Evolutionary conservation across 2,888 invertebrate species (phyloP), one percentile per base, ranked within the genome.

Genomic region (Archips xylosteana): DNA sequence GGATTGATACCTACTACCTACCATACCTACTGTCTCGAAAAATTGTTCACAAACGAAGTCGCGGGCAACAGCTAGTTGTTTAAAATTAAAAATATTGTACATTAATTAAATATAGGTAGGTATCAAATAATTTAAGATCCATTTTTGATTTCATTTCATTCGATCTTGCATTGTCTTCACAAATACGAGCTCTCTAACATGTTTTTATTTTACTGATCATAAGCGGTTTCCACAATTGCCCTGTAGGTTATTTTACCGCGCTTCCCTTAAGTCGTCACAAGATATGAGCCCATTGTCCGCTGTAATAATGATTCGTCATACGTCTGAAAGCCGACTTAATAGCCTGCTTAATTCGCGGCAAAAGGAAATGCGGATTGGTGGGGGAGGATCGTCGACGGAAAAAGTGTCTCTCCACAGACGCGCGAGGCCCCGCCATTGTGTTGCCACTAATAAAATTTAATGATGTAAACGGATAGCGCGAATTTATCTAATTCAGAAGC

Each of bases 381-480:
- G 85, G 92, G 82, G 86, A 84, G 82, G 85, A 84, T 85, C 83
- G 85, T 81, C 81, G 83, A 83, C 87, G 88, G 91, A 90, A 92
- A 54, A 90, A 89, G 87, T 90, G 92, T 92, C 87, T 87, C 85
- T 81, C 82, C 71, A 78, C 81, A 85, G 85, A 87, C 84, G 83
- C 85, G 84, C 87, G 85, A 83, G 82, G 87, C 84, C 78, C 79
- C 79, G 78, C 88, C 81, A 90, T 94, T 94, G 92, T 92, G 85
- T 89, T 88, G 87, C 87, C 87, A 88, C 91, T 92, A 93, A 93
- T 94, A 94, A 94, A 94, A 94, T 92, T 92, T 93, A 93, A 94
- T 94, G 92, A 92, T 92, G 92, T 94, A 94, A 94, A 93, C 92
- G 92, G 92, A 94, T 93, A 94, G 89, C 91, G 88, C 87, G 89